These are phyloP conservation scores for Gallinago media DNA, from an alignment of 2,113 vertebrate species.

Conservation along the genomic window DNA sequence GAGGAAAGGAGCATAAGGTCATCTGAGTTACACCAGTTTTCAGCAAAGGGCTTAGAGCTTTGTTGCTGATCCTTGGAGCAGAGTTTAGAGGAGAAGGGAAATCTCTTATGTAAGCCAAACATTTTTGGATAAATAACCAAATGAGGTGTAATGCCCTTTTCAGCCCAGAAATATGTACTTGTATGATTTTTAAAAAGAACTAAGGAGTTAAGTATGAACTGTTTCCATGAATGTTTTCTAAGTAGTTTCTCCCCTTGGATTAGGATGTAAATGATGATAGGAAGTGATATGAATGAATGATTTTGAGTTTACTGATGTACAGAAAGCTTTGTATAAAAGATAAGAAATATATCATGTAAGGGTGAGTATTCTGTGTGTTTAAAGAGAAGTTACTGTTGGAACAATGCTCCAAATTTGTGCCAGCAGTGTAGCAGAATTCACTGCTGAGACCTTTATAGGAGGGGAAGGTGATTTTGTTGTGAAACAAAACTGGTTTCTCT, in stretches of 20 bases:
- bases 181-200: background rate
- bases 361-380: background rate
- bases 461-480: background rate
- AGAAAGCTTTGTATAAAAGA: background rate
- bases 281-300: background rate
- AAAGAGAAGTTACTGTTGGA: background rate
- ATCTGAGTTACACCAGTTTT: conserved; percentile 25
- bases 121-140: background rate
- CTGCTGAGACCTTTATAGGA: background rate
- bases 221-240: background rate
- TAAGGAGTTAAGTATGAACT: background rate
- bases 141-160: background rate
- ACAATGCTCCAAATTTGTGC: background rate
- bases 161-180: background rate
- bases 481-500: background rate
- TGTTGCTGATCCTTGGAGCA: background rate
- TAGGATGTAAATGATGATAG: background rate
- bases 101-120: background rate
- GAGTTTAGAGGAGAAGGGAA: background rate
- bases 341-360: background rate
- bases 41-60: conserved; percentile 3
- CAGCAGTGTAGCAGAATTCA: background rate
- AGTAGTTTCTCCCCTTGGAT: background rate
- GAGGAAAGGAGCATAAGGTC: conserved; percentile 19
- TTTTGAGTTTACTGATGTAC: background rate